Evolutionary conservation across 2,888 invertebrate genomes (phyloP).

Genomic region (Oscheius onirici): DNA sequence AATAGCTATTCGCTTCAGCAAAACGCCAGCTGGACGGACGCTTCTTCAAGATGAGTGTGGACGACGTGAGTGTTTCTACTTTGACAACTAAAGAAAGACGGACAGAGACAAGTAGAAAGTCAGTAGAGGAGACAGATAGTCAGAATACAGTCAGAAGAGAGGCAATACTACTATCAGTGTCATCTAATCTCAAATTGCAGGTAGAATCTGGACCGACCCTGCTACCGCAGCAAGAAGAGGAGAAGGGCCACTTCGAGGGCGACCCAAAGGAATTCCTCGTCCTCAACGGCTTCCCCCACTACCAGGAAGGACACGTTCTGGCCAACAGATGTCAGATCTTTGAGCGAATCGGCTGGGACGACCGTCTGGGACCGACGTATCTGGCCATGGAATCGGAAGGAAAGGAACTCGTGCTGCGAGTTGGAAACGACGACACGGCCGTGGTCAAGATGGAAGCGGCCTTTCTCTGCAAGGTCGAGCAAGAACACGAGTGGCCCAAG

Average conservation of each 20-base stretch:
- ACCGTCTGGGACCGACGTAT: conserved; percentile 58
- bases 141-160: too few relatives aligned
- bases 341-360: conserved; percentile 62
- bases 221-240: background rate
- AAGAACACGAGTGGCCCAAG: conserved; percentile 48
- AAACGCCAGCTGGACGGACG: too few relatives aligned
- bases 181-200: too few relatives aligned
- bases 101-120: too few relatives aligned
- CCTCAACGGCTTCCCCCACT: conserved; percentile 56
- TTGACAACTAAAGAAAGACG: too few relatives aligned
- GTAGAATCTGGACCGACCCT: background rate
- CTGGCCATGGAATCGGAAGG: conserved; percentile 40
- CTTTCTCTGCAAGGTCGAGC: conserved; percentile 53
- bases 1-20: too few relatives aligned
- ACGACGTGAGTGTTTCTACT: too few relatives aligned
- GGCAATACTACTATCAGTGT: too few relatives aligned
- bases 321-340: conserved; percentile 54
- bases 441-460: conserved; percentile 49
- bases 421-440: conserved; percentile 38
- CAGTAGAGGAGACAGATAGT: too few relatives aligned
- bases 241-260: background rate
- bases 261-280: conserved; percentile 35
- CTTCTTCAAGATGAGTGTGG: too few relatives aligned
- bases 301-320: conserved; percentile 47
- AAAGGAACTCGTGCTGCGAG: conserved; percentile 58